Conservation (phyloP, 64 coral and sea anemone species). For the Montipora foliosa region DNA sequence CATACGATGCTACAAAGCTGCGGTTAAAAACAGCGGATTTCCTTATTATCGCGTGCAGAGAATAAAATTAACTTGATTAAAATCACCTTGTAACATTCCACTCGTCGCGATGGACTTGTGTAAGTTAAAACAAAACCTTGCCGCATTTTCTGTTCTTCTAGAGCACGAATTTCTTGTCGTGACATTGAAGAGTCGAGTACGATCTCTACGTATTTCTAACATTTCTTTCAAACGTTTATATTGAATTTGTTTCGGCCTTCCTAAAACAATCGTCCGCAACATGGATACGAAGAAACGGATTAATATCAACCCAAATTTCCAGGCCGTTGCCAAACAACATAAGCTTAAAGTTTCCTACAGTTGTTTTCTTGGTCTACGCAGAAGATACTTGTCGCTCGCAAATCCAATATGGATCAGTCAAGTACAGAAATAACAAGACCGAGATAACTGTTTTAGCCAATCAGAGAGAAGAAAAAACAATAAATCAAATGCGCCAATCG, state of each 20-base stretch:
- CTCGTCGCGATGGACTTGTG: neutral
- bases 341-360: neutral
- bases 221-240: slow-evolving; percentile 3
- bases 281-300: neutral
- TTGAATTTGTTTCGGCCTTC: neutral
- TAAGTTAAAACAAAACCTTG: slow-evolving; percentile 11
- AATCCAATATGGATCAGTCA: too few relatives aligned
- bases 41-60: neutral
- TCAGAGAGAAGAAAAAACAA: too few relatives aligned
- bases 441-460: too few relatives aligned
- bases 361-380: neutral
- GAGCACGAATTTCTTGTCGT: neutral
- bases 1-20: neutral
- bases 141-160: neutral
- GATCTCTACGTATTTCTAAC: neutral
- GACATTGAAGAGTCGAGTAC: neutral
- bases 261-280: neutral
- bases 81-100: slow-evolving; percentile 20
- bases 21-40: neutral
- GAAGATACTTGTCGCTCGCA: neutral
- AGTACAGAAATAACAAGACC: too few relatives aligned
- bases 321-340: neutral
- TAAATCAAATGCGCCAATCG: too few relatives aligned
- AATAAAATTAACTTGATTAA: neutral
- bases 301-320: neutral